Percentiles rank a stretch among this genome's conserved stretches.
Conservation (phyloP, 2,797 vertebrate species). For the Gallirallus australis region DNA sequence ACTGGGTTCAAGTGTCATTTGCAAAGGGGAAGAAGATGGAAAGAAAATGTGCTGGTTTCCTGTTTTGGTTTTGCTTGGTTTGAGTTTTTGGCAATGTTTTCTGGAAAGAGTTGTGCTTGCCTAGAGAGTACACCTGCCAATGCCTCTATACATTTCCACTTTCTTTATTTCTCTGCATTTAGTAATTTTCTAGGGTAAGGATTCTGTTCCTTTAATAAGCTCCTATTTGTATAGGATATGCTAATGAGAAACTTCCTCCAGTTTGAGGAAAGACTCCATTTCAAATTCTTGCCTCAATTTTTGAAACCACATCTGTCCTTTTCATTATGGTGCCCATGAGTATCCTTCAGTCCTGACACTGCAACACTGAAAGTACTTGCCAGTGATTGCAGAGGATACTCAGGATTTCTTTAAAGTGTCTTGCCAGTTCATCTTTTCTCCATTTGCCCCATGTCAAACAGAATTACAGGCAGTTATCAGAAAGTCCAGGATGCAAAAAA, state of each 20-base stretch:
- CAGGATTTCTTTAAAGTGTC: background rate
- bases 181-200: background rate
- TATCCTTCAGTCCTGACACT: background rate
- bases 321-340: background rate
- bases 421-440: background rate
- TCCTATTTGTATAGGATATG: background rate
- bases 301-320: background rate
- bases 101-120: background rate
- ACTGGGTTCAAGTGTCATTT: conserved; percentile 4
- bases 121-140: background rate
- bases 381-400: background rate
- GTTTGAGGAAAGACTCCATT: background rate
- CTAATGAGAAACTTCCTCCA: background rate
- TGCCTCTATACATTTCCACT: background rate
- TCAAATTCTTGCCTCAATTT: background rate
- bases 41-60: background rate
- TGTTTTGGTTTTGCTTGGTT: background rate
- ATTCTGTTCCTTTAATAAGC: background rate
- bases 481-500: background rate
- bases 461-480: background rate
- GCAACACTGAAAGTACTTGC: background rate
- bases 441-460: background rate
- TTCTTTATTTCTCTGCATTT: background rate
- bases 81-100: background rate
- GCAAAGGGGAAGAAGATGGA: background rate